Percentiles rank a stretch among this genome's conserved stretches.
These are phyloP conservation scores for Eupelmus urozonus DNA, from an alignment of 2,888 invertebrate species.

Conservation along the genomic window DNA sequence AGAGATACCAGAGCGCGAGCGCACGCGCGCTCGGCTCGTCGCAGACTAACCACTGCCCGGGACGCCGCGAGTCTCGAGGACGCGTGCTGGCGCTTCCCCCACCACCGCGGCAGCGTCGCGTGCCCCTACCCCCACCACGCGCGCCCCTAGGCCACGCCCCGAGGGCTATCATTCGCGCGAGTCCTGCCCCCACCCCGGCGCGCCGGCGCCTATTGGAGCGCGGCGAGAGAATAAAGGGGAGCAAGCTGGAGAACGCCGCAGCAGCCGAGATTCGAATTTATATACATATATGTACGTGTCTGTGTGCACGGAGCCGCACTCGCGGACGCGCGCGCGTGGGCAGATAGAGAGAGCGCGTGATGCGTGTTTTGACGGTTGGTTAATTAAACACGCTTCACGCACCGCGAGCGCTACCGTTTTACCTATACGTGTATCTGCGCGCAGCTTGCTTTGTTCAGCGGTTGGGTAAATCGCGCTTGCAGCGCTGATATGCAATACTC, in stretches of 20 bases:
- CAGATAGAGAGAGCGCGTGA: not conserved
- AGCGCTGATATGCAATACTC: too few relatives aligned
- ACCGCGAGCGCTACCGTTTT: conserved; percentile 10
- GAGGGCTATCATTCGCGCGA: not conserved
- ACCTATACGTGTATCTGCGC: not conserved
- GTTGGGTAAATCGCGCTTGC: too few relatives aligned
- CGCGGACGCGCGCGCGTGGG: not conserved
- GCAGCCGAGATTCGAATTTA: conserved; percentile 34
- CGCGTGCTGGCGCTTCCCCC: conserved; percentile 4
- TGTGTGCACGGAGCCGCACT: not conserved
- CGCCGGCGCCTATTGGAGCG: not conserved
- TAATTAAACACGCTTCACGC: conserved; percentile 45
- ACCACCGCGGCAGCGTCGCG: not conserved
- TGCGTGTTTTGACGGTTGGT: conserved; percentile 49
- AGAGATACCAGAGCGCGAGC: conserved; percentile 73
- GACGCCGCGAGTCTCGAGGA: conserved; percentile 41
- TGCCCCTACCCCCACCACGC: conserved; percentile 53
- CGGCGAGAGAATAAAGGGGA: not conserved
- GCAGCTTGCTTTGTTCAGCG: conserved; percentile 2
- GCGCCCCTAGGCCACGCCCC: conserved; percentile 14
- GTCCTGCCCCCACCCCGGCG: not conserved
- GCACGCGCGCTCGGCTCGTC: conserved; percentile 72
- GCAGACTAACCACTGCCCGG: conserved; percentile 69
- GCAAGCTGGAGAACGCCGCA: not conserved
- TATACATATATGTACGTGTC: too few relatives aligned